phyloP scores from a whole-genome alignment of 2,113 vertebrate genomes.

The Condylura cristata region DNA sequence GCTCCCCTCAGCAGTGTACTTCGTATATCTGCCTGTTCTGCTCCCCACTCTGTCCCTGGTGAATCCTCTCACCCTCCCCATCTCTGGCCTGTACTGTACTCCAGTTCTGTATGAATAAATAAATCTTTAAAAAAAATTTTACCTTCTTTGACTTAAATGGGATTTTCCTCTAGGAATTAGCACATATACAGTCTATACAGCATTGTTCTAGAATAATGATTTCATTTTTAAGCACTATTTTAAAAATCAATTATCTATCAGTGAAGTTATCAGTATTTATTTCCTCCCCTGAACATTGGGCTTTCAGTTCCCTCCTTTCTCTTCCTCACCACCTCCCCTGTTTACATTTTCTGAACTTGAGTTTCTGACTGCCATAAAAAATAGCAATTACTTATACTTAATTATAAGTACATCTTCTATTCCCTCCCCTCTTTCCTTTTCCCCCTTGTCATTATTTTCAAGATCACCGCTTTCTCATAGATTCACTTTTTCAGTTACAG shows the following conservation, averaged over 20 bases:
- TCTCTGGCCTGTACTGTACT: no score
- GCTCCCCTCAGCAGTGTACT: no score
- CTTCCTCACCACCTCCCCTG: neutral
- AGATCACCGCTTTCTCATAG: neutral
- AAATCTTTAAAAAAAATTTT: no score
- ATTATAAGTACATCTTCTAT: neutral
- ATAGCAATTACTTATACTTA: neutral
- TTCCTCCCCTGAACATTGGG: neutral
- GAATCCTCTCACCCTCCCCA: no score
- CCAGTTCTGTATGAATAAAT: no score
- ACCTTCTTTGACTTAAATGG: neutral
- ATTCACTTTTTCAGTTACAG: constrained; percentile 6
- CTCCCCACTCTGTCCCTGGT: no score
- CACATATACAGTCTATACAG: neutral
- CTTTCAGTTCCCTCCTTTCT: neutral
- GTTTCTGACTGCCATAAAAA: neutral
- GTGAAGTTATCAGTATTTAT: neutral
- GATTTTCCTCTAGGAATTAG: neutral
- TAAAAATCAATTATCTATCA: neutral
- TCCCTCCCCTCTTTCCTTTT: neutral
- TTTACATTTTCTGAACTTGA: neutral
- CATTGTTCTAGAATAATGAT: neutral
- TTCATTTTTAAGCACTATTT: no score
- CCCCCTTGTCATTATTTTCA: neutral
- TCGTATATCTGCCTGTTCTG: no score